Evolutionary conservation across 2,888 invertebrate species (phyloP), one percentile per base, ranked within the genome.

Genomic region (Xanthorhoe designata): DNA sequence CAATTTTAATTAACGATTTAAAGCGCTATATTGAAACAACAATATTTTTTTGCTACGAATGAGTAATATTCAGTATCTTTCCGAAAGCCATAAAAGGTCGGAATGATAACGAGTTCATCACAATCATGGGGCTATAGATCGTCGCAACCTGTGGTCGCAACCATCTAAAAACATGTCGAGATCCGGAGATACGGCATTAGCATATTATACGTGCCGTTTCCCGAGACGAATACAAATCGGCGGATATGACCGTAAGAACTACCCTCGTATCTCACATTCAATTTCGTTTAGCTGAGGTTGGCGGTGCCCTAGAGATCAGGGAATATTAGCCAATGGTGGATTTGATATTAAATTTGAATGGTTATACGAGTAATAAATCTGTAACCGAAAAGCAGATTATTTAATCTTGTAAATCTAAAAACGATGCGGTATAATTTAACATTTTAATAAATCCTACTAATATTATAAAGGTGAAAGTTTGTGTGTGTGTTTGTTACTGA

Each of bases 171-270:
- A 53, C 56, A 56, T 61, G 63, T 56, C 62, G 52, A 62, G 66
- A 59, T 62, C 51, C 15, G 47, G 52, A 57, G 63, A 70, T 60
- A 42, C 32, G 49, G 52, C 60, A 69, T 73, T 73, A 63, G 61
- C 73, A 71, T 73, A n/a, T n/a, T n/a, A 71, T 68, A 69, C 71
- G 64, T 69, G 73, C 62, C 58, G 42, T 69, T 69, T 67, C 45
- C 65, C 58, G 49, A 68, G 69, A 66, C 62, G 69, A 68, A 73
- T 73, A 69, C 64, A 61, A 71, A 73, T 69, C 69, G 64, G 19
- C 19, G 63, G 58, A 63, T 68, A 70, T 64, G 64, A 57, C 61
- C 58, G 62, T 53, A 69, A 61, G 54, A 68, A 64, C 60, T 69
- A 68, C 60, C 51, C 57, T 61, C 55, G 38, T 65, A 63, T 54